These are phyloP conservation scores for Nicator chloris DNA, from an alignment of 2,113 vertebrate genomes.

Conservation along the genomic window DNA sequence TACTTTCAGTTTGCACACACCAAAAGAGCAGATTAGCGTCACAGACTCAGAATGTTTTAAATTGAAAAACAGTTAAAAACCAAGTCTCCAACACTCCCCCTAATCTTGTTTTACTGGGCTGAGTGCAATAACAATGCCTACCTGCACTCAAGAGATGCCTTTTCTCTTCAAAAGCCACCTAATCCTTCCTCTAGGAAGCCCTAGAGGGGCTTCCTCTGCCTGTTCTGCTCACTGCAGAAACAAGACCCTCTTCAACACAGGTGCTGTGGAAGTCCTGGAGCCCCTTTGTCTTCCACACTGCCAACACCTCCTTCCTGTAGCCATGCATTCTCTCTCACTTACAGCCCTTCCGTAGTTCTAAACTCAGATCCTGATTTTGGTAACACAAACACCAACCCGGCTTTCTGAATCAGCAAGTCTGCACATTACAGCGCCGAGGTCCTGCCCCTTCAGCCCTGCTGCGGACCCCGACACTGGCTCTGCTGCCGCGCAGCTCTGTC, in stretches of 20 bases:
- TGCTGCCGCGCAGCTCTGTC: not conserved
- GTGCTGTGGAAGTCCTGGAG: not conserved
- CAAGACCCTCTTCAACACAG: not conserved
- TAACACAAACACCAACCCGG: fast-evolving
- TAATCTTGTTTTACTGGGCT: not conserved
- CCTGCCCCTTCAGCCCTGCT: not conserved
- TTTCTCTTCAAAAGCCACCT: not conserved
- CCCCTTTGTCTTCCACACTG: not conserved
- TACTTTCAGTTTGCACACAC: conserved; percentile 13
- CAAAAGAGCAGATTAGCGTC: not conserved
- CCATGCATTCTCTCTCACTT: fast-evolving
- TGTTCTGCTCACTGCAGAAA: not conserved
- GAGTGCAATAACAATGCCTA: not conserved
- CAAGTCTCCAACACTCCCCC: not conserved
- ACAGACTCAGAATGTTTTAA: not conserved
- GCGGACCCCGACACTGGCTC: fast-evolving
- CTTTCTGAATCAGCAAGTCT: not conserved
- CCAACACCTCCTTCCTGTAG: not conserved
- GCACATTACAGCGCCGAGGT: not conserved
- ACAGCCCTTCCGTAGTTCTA: not conserved
- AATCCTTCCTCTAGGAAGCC: not conserved
- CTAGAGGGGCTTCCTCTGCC: not conserved
- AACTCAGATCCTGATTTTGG: not conserved
- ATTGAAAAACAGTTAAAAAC: not conserved
- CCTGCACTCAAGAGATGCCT: not conserved